Evolutionary conservation across 2,797 vertebrate genomes (phyloP).

Genomic region (Hapalemur alaotrensis): DNA sequence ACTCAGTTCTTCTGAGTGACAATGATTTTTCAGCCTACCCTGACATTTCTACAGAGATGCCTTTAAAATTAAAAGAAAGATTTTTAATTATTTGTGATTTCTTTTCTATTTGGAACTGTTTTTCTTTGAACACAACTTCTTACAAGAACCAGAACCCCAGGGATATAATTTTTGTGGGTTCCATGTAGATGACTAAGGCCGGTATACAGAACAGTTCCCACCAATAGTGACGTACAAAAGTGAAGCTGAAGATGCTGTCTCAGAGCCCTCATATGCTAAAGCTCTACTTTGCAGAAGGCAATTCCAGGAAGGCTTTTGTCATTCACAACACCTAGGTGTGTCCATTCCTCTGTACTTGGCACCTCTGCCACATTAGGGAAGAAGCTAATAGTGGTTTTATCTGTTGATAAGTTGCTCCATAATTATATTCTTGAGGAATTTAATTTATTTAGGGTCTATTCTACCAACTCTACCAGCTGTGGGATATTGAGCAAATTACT

Average conservation of each 20-base stretch:
- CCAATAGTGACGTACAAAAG: fast-evolving
- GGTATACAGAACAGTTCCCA: neutral
- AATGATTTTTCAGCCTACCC: neutral
- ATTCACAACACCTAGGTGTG: neutral
- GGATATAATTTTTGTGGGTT: neutral
- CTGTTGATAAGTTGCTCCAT: neutral
- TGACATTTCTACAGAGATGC: neutral
- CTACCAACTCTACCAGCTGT: neutral
- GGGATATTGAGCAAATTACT: neutral
- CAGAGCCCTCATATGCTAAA: neutral
- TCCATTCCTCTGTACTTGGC: neutral
- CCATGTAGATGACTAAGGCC: neutral
- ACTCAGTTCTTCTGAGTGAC: neutral
- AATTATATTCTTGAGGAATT: neutral
- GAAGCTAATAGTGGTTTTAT: neutral
- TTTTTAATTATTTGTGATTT: neutral
- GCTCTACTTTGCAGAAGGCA: neutral
- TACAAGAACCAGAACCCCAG: neutral
- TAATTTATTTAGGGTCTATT: neutral
- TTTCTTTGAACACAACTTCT: neutral
- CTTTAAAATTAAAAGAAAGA: neutral
- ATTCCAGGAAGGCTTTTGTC: neutral
- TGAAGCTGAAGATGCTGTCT: neutral
- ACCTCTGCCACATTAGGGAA: neutral
- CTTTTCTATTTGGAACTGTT: neutral